Evolutionary conservation across 2,113 vertebrate genomes (phyloP).

Genomic region (Numenius arquata): DNA sequence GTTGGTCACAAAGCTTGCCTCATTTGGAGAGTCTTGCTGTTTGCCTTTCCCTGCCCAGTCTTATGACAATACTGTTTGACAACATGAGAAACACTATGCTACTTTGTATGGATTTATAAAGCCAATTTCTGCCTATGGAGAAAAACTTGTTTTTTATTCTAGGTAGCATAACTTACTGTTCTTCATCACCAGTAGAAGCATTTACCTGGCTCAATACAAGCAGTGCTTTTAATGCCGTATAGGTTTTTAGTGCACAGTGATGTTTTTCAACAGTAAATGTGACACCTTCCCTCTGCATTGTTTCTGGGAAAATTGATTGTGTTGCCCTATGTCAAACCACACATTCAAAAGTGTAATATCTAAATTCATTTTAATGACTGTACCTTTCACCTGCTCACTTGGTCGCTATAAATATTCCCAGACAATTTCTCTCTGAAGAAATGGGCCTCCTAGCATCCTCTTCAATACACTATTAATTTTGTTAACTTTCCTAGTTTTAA

Average conservation of each 20-base stretch:
- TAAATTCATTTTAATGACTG: conserved; percentile 19
- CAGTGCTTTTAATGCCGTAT: neutral
- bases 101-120: conserved; percentile 5
- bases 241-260: neutral
- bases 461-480: neutral
- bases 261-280: neutral
- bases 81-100: neutral
- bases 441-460: neutral
- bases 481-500: neutral
- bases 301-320: neutral
- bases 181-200: conserved; percentile 11
- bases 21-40: neutral
- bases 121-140: neutral
- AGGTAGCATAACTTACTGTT: neutral
- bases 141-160: neutral
- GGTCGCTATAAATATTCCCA: neutral
- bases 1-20: neutral
- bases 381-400: neutral
- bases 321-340: neutral
- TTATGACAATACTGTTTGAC: neutral
- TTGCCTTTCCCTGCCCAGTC: neutral
- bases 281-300: neutral
- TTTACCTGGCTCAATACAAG: neutral
- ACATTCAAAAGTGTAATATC: neutral
- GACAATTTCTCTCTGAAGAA: neutral